Percentiles rank a stretch among this genome's conserved stretches.
Conservation (phyloP, 2,113 vertebrate genomes). For the Pollimyrus isidori region DNA sequence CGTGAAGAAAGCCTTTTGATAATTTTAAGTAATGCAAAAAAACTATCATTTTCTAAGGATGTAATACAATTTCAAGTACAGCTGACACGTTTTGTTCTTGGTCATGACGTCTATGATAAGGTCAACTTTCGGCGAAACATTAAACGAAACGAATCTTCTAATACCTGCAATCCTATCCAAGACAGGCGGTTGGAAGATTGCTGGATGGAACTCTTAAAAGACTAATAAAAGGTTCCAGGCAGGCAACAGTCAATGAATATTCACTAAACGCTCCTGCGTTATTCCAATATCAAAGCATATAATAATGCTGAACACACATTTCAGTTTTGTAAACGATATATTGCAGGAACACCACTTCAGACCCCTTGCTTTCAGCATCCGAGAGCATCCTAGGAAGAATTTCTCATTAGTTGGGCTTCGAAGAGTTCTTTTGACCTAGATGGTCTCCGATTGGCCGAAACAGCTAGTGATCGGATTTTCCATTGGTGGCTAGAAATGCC, state of each 20-base stretch:
- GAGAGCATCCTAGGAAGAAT: neutral
- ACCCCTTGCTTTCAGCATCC: neutral
- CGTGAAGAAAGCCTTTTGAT: neutral
- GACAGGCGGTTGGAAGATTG: neutral
- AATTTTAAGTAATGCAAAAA: neutral
- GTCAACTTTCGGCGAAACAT: neutral
- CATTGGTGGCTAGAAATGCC: conserved; percentile 25
- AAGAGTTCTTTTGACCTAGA: neutral
- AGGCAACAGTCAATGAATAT: neutral
- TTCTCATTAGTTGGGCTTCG: neutral
- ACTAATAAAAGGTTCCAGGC: neutral
- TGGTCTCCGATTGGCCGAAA: conserved; percentile 8
- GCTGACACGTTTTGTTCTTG: neutral
- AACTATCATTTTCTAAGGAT: neutral
- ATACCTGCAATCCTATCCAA: neutral
- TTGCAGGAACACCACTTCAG: neutral
- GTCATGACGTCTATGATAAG: neutral
- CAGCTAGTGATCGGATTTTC: neutral
- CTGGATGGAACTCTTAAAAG: neutral
- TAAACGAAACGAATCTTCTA: neutral
- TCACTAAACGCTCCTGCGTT: neutral
- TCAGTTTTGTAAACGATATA: neutral
- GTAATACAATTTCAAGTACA: neutral
- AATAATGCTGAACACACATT: neutral
- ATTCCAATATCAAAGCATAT: neutral